Percentiles rank a stretch among this genome's conserved stretches.
Conservation (phyloP, 2,797 vertebrate genomes). For the Scyliorhinus canicula region DNA sequence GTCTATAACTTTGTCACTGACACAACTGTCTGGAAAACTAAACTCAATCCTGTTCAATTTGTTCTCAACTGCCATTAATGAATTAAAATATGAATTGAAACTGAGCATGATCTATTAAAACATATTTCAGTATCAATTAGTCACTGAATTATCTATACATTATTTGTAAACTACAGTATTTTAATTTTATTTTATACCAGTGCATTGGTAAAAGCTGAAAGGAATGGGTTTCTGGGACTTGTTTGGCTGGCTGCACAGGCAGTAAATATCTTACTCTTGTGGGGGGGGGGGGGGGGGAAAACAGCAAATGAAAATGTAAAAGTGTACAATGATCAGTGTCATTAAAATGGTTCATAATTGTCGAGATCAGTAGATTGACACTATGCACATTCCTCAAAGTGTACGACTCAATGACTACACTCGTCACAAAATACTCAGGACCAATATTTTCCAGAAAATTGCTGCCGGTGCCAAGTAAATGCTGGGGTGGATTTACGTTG, state of each 20-base stretch:
- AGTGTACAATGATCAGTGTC: not conserved
- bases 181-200: not conserved
- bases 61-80: not conserved
- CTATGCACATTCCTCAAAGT: not conserved
- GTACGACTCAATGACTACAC: no score
- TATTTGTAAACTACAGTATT: not conserved
- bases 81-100: no score
- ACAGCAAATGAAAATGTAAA: not conserved
- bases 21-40: not conserved
- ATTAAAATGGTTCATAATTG: not conserved
- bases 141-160: conserved; percentile 6
- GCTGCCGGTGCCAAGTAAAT: not conserved
- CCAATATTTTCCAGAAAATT: not conserved
- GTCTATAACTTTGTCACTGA: not conserved
- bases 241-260: not conserved
- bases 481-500: not conserved
- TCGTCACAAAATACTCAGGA: conserved; percentile 2
- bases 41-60: not conserved
- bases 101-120: not conserved
- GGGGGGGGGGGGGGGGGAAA: no score
- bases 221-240: not conserved
- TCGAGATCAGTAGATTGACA: not conserved
- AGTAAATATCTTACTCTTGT: not conserved
- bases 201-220: not conserved
- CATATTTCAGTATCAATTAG: not conserved